phyloP scores from a whole-genome alignment of 2,888 invertebrate species.

The Dinocampus coccinellae region DNA sequence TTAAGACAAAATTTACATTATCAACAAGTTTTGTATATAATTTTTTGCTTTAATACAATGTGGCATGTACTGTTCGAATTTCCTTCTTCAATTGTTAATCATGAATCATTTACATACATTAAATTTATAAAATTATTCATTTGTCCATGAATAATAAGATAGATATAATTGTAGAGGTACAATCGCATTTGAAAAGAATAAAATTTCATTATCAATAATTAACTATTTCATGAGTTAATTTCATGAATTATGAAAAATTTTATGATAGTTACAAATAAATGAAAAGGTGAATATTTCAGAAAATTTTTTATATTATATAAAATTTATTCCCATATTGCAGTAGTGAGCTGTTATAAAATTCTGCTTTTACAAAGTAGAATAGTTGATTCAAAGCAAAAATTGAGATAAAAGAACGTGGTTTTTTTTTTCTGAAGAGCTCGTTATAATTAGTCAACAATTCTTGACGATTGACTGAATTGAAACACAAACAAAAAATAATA shows the following conservation, averaged over 20 bases:
- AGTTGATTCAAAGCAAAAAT: slow-evolving; percentile 6
- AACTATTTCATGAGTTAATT: too few species aligned
- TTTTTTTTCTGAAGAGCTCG: slow-evolving; percentile 11
- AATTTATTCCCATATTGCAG: background rate
- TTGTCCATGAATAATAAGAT: background rate
- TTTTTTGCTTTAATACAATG: background rate
- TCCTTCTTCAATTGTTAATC: background rate
- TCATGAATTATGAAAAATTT: too few species aligned
- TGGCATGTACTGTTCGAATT: background rate
- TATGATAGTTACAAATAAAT: background rate
- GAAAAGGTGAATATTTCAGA: background rate
- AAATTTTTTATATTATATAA: background rate
- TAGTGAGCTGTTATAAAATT: slow-evolving; percentile 12
- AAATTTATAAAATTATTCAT: background rate
- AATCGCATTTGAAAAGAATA: too few species aligned
- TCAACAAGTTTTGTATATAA: background rate
- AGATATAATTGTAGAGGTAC: too few species aligned
- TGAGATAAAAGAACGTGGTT: slow-evolving; percentile 30
- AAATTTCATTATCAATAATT: too few species aligned
- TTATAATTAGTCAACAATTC: slow-evolving; percentile 24
- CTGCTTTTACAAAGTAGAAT: slow-evolving; percentile 11
- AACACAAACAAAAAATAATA: too few species aligned
- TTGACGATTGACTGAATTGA: slow-evolving; percentile 14
- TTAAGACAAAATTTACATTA: too few species aligned
- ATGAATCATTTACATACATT: background rate